Evolutionary conservation across 2,113 vertebrate species (phyloP), one percentile per base, ranked within the genome.

Genomic region (Epinephelus fuscoguttatus): DNA sequence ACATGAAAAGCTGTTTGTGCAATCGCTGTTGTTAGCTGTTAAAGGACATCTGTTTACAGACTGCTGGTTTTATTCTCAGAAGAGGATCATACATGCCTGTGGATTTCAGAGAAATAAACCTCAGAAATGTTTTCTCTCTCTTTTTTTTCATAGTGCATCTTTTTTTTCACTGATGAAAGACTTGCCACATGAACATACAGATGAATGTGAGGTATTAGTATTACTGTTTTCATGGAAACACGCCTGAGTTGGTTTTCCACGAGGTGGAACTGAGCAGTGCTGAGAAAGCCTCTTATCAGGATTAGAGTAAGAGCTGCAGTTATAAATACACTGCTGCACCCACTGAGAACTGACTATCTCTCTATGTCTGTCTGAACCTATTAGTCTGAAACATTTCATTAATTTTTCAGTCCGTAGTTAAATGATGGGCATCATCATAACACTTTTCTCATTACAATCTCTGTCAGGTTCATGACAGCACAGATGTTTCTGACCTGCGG

Each of bases 221-320:
- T 71, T 70, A 59, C 30, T 53, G 76, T 75, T 92, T 92, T 83
- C 85, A 72, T 78, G 82, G 90, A 93, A 91, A 80, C 42, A 30
- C 23, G 52, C 77, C 59, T 69, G 72, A 83, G 83, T 63, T 82
- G 27, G 37, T 73, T 91, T 30, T 88, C 84, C 67, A 60, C 63
- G 80, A 85, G 79, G 57, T 74, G 57, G 71, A 90, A 85, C 79
- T 85, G 78, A 91, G 75, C 82, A 89, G 49, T 59, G 70, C 88
- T 75, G 78, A 87, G 90, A 93, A 94, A 93, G 91, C 89, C 87
- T 93, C 92, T 94, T 93, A 94, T 81, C 84, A 59, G 89, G 91
- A 93, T 93, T 94, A 94, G 84, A 84, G 85, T 76, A 75, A 84
- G 57, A 88, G 68, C 82, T 70, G 60, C 59, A 74, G 85, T 91